These are phyloP conservation scores for Parthenolecanium corni DNA, from an alignment of 2,888 invertebrate genomes.

Conservation along the genomic window DNA sequence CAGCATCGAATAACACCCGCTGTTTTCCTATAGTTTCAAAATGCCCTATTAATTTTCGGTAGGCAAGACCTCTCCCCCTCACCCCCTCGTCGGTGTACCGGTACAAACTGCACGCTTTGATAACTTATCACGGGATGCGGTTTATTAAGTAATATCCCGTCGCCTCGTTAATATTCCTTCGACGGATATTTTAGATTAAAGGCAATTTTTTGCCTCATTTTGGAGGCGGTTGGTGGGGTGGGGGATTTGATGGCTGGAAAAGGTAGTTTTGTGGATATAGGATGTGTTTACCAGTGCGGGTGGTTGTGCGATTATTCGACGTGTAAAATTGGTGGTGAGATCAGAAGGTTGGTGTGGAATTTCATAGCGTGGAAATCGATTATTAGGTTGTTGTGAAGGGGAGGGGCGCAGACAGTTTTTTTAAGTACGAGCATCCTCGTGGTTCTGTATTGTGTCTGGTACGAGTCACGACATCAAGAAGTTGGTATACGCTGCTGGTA, in stretches of 20 bases:
- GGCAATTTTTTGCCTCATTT: background rate
- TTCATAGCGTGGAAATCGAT: no score
- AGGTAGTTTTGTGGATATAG: background rate
- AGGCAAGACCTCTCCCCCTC: no score
- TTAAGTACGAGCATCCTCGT: no score
- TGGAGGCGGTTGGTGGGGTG: no score
- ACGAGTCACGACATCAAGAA: no score
- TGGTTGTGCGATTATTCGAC: background rate
- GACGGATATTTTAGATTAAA: constrained; percentile 3
- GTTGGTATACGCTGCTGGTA: no score
- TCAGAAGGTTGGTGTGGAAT: no score
- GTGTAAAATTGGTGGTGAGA: no score
- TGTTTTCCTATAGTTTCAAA: constrained; percentile 6
- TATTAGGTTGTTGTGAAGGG: no score
- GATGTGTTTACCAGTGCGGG: background rate
- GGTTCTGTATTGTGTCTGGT: no score
- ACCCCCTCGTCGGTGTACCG: background rate
- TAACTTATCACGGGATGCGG: constrained; percentile 21
- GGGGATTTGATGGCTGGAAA: background rate
- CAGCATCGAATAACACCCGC: constrained; percentile 20
- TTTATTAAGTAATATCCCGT: constrained; percentile 25
- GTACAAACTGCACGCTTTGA: constrained; percentile 8
- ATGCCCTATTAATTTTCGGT: constrained; percentile 13
- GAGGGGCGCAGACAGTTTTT: no score
- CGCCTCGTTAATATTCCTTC: constrained; percentile 25